Evolutionary conservation across 2,888 invertebrate species (phyloP).

Genomic region (Mycalesis mineus): DNA sequence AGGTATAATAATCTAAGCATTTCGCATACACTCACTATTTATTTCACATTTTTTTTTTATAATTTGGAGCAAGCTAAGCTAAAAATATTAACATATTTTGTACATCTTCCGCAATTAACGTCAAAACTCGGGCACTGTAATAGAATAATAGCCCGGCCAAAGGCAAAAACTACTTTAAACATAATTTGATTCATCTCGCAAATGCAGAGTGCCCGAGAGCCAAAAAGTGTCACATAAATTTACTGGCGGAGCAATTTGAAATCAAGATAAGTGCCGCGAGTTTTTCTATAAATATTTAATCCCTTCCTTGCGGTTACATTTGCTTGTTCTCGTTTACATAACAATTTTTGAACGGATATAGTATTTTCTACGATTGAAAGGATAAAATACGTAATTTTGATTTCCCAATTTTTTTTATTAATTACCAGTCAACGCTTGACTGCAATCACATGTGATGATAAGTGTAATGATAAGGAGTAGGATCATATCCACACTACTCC

Average conservation of each 20-base stretch:
- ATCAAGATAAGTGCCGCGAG: slow-evolving; percentile 27
- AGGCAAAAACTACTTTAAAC: slow-evolving; percentile 17
- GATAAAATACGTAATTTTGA: not conserved
- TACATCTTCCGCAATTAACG: slow-evolving; percentile 5
- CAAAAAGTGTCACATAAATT: slow-evolving; percentile 29
- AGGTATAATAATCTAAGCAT: too few species aligned
- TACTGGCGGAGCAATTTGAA: slow-evolving; percentile 26
- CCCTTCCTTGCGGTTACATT: slow-evolving; percentile 19
- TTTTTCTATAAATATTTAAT: slow-evolving; percentile 27
- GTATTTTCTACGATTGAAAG: not conserved
- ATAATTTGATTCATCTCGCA: slow-evolving; percentile 24
- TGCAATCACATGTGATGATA: too few species aligned
- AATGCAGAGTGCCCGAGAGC: slow-evolving; percentile 19
- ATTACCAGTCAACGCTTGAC: too few species aligned
- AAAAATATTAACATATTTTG: not conserved
- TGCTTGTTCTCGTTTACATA: slow-evolving; percentile 13
- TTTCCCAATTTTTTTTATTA: too few species aligned
- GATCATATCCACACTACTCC: too few species aligned
- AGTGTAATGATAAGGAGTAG: too few species aligned
- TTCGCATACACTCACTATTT: too few species aligned
- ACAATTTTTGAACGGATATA: not conserved
- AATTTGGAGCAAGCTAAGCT: not conserved
- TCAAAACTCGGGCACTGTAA: not conserved
- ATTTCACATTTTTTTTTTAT: not conserved
- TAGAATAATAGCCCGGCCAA: slow-evolving; percentile 16